phyloP scores from a whole-genome alignment of 2,888 invertebrate genomes.

The Aradus depressus region DNA sequence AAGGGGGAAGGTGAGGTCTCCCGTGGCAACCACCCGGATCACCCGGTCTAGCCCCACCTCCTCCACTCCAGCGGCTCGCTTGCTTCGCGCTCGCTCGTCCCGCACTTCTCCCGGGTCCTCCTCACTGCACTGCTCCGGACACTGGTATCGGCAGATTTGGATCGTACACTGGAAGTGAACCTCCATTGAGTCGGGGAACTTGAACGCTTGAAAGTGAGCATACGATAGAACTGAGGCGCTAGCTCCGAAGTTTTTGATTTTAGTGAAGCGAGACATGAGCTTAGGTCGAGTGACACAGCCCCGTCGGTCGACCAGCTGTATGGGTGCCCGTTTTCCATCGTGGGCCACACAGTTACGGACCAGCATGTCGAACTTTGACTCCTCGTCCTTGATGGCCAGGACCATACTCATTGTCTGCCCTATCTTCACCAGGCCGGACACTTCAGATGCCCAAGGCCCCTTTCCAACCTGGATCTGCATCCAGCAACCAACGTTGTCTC shows the following conservation, averaged over 20 bases:
- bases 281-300: slow-evolving; percentile 89
- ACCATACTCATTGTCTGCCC: slow-evolving; percentile 95
- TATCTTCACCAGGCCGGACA: slow-evolving; percentile 88
- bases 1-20: slow-evolving; percentile 73
- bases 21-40: slow-evolving; percentile 82
- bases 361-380: slow-evolving; percentile 91
- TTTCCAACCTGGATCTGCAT: slow-evolving; percentile 96
- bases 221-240: slow-evolving; percentile 89
- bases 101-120: slow-evolving; percentile 54
- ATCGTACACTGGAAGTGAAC: slow-evolving; percentile 95
- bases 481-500: slow-evolving; percentile 92
- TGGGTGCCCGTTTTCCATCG: slow-evolving; percentile 85
- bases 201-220: slow-evolving; percentile 93
- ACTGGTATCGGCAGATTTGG: slow-evolving; percentile 86
- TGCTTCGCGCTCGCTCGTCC: slow-evolving; percentile 72
- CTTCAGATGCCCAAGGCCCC: slow-evolving; percentile 95
- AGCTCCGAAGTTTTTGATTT: slow-evolving; percentile 89
- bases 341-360: slow-evolving; percentile 90
- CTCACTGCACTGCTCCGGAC: slow-evolving; percentile 76
- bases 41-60: slow-evolving; percentile 65
- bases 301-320: slow-evolving; percentile 84
- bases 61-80: slow-evolving; percentile 49
- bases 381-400: slow-evolving; percentile 89
- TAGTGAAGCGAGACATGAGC: slow-evolving; percentile 86
- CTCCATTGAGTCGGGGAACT: slow-evolving; percentile 94